phyloP scores from a whole-genome alignment of 2,888 invertebrate genomes.

The Reticulitermes lucifugus region DNA sequence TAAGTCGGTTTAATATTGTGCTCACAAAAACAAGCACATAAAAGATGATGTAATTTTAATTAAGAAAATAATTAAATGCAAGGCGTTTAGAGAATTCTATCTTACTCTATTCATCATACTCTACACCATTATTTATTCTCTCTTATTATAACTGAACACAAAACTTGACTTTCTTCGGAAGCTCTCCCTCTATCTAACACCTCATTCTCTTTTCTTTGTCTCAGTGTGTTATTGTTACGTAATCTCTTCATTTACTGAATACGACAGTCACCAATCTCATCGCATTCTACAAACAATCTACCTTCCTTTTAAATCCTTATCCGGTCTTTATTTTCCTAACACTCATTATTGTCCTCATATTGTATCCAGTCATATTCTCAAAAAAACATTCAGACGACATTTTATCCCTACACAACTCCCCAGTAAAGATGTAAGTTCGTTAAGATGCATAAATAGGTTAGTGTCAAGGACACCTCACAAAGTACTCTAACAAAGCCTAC shows the following conservation, averaged over 20 bases:
- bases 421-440: slow-evolving; percentile 26
- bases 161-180: background rate
- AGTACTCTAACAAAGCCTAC: slow-evolving; percentile 21
- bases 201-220: no score
- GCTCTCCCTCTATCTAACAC: background rate
- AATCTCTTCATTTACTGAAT: background rate
- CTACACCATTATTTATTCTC: background rate
- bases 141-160: background rate
- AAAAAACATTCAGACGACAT: background rate
- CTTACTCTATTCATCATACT: background rate
- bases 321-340: background rate
- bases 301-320: background rate
- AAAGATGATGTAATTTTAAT: slow-evolving; percentile 11
- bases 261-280: no score
- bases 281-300: background rate
- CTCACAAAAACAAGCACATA: background rate
- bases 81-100: background rate
- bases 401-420: no score
- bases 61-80: slow-evolving; percentile 28
- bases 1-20: background rate
- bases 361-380: background rate
- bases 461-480: slow-evolving; percentile 27
- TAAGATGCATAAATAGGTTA: slow-evolving; percentile 35
- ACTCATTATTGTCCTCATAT: background rate
- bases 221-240: background rate